Percentiles rank a stretch among this genome's conserved stretches.
phyloP scores from a whole-genome alignment of 2,888 invertebrate species.

The Pollenia angustigena region DNA sequence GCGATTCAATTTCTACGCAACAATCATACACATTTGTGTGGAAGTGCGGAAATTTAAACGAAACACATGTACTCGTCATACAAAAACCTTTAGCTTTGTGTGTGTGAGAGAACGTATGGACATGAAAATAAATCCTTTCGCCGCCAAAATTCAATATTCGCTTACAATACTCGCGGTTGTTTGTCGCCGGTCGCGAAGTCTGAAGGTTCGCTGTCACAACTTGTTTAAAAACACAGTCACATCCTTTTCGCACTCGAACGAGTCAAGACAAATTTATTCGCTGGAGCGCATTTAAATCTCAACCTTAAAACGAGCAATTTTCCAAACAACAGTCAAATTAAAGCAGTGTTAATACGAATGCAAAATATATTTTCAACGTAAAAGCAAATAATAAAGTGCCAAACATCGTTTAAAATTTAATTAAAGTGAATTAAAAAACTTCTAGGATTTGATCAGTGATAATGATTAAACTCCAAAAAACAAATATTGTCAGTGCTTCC shows the following conservation, averaged over 20 bases:
- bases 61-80: not conserved
- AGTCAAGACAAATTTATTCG: slow-evolving; percentile 75
- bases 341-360: not conserved
- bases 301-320: slow-evolving; percentile 10
- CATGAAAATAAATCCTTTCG: slow-evolving; percentile 76
- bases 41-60: not conserved
- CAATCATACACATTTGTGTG: slow-evolving; percentile 10
- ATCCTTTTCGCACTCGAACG: slow-evolving; percentile 80
- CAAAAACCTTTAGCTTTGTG: slow-evolving; percentile 7
- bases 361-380: slow-evolving; percentile 18
- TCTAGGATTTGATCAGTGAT: slow-evolving; percentile 22
- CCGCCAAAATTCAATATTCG: slow-evolving; percentile 82
- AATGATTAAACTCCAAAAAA: slow-evolving; percentile 3
- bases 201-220: slow-evolving; percentile 79
- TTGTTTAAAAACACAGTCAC: slow-evolving; percentile 78
- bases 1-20: slow-evolving; percentile 32
- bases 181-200: slow-evolving; percentile 80
- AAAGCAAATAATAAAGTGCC: slow-evolving; percentile 34
- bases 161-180: slow-evolving; percentile 80
- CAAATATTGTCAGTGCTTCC: slow-evolving; percentile 51
- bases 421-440: slow-evolving; percentile 25
- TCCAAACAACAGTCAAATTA: slow-evolving; percentile 16
- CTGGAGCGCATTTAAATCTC: slow-evolving; percentile 27
- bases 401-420: slow-evolving; percentile 31
- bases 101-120: slow-evolving; percentile 49